Percentiles rank a stretch among this genome's conserved stretches.
Evolutionary conservation across 2,797 vertebrate species (phyloP).

Genomic region (Tauraco hartlaubi): DNA sequence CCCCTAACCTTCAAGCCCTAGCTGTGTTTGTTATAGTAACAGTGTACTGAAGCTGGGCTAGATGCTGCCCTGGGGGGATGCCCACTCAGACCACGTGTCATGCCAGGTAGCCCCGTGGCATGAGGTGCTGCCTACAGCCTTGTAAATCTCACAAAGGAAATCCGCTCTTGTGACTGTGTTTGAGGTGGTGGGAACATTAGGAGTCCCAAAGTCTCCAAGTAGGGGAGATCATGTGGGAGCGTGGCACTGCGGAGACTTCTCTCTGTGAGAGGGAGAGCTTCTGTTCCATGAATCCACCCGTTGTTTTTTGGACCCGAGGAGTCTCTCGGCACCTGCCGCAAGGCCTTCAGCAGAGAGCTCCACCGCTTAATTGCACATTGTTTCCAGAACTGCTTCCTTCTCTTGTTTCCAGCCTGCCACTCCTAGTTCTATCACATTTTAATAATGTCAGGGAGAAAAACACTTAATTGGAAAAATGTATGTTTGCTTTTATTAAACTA

Average conservation of each 20-base stretch:
- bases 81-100: rapidly evolving
- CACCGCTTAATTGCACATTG: not conserved
- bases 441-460: not conserved
- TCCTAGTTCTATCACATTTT: not conserved
- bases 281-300: not conserved
- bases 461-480: not conserved
- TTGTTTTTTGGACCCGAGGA: not conserved
- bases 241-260: not conserved
- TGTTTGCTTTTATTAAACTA: not conserved
- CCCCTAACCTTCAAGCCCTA: not conserved
- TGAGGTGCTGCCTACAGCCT: not conserved
- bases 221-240: not conserved
- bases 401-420: not conserved
- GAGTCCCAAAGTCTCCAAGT: not conserved
- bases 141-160: not conserved
- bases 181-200: rapidly evolving
- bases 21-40: rapidly evolving
- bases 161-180: not conserved
- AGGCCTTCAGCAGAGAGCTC: not conserved
- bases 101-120: rapidly evolving
- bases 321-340: not conserved
- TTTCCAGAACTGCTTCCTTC: not conserved
- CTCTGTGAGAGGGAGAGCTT: not conserved
- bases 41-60: not conserved
- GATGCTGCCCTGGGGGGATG: not conserved